Evolutionary conservation across 2,113 vertebrate genomes (phyloP).

Genomic region (Callaeas wilsoni): DNA sequence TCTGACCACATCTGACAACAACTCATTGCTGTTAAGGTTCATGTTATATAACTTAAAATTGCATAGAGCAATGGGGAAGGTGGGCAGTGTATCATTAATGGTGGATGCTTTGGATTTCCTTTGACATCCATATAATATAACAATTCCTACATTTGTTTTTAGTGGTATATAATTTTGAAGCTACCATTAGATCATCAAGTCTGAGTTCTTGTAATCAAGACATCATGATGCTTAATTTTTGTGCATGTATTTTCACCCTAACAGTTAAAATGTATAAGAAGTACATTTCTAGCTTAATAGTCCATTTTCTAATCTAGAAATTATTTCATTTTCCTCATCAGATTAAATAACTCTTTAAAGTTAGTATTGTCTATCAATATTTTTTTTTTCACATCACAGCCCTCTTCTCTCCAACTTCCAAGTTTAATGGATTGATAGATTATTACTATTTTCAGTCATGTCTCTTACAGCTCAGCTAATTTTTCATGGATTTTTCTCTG

Average conservation of each 20-base stretch:
- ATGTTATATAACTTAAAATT: not conserved
- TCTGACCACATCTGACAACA: not conserved
- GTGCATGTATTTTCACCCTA: not conserved
- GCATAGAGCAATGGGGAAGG: accelerated
- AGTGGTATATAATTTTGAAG: not conserved
- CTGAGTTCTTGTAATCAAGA: not conserved
- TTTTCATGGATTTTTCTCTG: not conserved
- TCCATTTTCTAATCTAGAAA: not conserved
- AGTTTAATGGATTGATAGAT: not conserved
- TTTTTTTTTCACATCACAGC: not conserved
- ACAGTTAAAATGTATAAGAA: not conserved
- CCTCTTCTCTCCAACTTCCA: not conserved
- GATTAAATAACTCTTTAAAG: not conserved
- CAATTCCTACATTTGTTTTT: not conserved
- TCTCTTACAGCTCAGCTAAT: not conserved
- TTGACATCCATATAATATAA: not conserved
- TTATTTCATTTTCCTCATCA: not conserved
- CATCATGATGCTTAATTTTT: not conserved
- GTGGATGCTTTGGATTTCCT: not conserved
- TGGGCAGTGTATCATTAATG: not conserved
- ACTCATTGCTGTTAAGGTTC: not conserved
- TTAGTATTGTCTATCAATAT: not conserved
- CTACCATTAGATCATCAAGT: not conserved
- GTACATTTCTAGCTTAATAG: not conserved
- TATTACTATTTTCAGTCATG: not conserved